Evolutionary conservation across 1,140 invertebrate genomes (phyloP).

Genomic region (Macrobrachium nipponense): DNA sequence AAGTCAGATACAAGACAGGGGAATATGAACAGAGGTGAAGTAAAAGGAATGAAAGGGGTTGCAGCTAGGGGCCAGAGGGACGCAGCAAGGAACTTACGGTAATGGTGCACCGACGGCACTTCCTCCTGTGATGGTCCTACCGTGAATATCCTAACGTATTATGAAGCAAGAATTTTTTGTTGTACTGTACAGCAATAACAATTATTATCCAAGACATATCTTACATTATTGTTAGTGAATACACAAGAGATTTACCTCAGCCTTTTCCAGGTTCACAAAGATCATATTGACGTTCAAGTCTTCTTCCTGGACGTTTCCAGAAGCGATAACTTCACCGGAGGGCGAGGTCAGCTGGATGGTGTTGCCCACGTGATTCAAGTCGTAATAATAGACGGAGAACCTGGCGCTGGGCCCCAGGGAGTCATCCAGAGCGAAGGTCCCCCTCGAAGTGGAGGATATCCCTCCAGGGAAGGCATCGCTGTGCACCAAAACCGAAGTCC

Average conservation of each 20-base stretch:
- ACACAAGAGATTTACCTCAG: constrained; percentile 39
- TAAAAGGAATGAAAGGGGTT: no score
- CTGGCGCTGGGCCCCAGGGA: constrained; percentile 63
- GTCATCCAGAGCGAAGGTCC: constrained; percentile 64
- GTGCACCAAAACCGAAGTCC: constrained; percentile 51
- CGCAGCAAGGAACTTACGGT: no score
- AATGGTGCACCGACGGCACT: no score
- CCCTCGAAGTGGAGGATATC: constrained; percentile 62
- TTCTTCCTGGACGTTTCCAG: constrained; percentile 60
- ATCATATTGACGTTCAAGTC: constrained; percentile 63
- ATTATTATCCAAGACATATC: background rate
- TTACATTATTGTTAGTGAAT: background rate
- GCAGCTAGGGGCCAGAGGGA: no score
- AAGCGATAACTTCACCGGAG: constrained; percentile 41
- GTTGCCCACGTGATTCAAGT: constrained; percentile 64
- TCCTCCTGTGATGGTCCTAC: no score
- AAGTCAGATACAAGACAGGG: no score
- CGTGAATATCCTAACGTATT: no score
- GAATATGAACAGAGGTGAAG: no score
- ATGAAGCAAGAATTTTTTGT: no score
- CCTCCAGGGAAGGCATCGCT: constrained; percentile 55
- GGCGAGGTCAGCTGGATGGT: constrained; percentile 53
- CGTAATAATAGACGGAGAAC: constrained; percentile 65
- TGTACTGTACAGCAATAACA: no score
- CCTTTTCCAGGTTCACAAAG: constrained; percentile 60